phyloP scores from a whole-genome alignment of 2,888 invertebrate genomes.

The Megamerina dolium region DNA sequence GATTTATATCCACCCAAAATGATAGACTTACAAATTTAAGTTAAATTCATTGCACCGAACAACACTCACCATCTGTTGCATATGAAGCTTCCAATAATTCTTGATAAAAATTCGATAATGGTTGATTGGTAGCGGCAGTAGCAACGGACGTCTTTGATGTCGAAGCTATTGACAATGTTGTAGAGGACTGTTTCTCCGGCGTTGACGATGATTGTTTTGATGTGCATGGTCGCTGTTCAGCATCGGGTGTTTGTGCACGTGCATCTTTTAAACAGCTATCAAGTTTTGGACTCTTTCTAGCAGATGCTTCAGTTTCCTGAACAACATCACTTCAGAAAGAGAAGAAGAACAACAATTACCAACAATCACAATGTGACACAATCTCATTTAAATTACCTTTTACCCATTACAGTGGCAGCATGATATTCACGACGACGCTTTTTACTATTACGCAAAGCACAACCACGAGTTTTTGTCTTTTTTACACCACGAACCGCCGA shows the following conservation, averaged over 20 bases:
- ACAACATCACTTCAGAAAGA: constrained; percentile 10
- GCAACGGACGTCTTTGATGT: constrained; percentile 18
- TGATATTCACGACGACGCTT: constrained; percentile 33
- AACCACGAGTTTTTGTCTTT: constrained; percentile 24
- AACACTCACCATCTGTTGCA: constrained; percentile 42
- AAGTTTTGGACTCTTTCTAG: constrained; percentile 37
- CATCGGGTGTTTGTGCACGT: constrained; percentile 32
- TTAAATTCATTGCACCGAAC: too few species aligned
- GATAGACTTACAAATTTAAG: too few species aligned
- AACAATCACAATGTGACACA: background rate
- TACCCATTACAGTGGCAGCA: background rate
- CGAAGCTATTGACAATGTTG: constrained; percentile 14
- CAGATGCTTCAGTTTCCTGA: constrained; percentile 5
- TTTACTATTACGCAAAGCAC: constrained; percentile 25
- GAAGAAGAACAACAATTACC: background rate
- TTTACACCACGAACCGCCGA: constrained; percentile 26
- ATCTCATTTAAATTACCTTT: background rate
- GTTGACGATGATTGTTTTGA: constrained; percentile 40
- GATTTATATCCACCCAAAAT: too few species aligned
- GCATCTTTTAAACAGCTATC: constrained; percentile 18
- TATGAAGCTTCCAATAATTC: constrained; percentile 49
- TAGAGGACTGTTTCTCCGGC: constrained; percentile 29
- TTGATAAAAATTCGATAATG: constrained; percentile 45
- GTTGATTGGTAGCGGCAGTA: too few species aligned
- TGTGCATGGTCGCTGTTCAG: constrained; percentile 40